Conservation (phyloP, 2,113 vertebrate genomes). For the Pollimyrus isidori region DNA sequence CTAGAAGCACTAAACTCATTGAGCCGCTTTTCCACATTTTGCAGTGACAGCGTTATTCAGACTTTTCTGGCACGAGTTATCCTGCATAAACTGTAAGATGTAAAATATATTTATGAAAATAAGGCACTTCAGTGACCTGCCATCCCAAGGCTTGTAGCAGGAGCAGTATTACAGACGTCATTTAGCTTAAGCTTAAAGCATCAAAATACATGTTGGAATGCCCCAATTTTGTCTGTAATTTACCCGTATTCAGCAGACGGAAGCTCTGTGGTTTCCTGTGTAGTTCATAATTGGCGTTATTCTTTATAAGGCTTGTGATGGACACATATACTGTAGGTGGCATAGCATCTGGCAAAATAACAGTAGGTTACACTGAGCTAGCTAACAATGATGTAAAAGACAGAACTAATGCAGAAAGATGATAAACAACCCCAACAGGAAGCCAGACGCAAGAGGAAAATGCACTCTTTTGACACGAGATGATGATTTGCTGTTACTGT, state of each 20-base stretch:
- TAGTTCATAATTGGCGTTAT: neutral
- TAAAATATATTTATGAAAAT: neutral
- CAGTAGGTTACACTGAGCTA: neutral
- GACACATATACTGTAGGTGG: neutral
- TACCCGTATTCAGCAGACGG: neutral
- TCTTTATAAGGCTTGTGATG: neutral
- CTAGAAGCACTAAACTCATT: neutral
- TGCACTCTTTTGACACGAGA: neutral
- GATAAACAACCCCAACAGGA: neutral
- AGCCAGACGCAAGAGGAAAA: neutral
- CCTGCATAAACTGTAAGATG: neutral
- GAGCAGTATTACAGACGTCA: neutral
- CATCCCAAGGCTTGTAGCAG: neutral
- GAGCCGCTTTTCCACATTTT: neutral
- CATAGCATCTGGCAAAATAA: neutral
- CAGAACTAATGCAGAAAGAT: neutral
- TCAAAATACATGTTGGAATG: neutral
- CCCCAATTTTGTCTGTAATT: neutral
- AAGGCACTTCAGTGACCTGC: neutral
- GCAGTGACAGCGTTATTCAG: neutral
- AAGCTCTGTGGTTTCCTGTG: neutral
- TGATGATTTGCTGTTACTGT: neutral
- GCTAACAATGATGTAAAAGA: neutral
- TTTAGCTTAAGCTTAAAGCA: neutral
- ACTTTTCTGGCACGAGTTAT: neutral